These are phyloP conservation scores for Cryptocephalus moraei DNA, from an alignment of 2,888 invertebrate genomes.

Conservation along the genomic window DNA sequence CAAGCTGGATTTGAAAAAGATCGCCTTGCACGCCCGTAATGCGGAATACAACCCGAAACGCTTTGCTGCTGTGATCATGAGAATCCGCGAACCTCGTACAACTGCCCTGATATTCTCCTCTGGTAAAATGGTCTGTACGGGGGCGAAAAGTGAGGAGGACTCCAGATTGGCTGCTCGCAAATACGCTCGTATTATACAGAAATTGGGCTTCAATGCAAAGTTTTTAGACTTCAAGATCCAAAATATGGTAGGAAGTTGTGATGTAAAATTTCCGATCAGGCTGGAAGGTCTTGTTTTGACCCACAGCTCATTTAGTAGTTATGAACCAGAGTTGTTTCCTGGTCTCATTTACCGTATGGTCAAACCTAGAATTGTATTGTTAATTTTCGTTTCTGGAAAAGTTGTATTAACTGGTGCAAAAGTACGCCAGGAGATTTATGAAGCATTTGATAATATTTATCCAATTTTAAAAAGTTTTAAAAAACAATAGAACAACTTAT, in stretches of 20 bases:
- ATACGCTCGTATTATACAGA: slow-evolving; percentile 74
- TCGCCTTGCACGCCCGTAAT: slow-evolving; percentile 94
- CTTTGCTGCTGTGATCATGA: slow-evolving; percentile 98
- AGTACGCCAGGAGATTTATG: slow-evolving; percentile 80
- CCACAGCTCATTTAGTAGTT: slow-evolving; percentile 75
- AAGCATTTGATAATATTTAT: slow-evolving; percentile 90
- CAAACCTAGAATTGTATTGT: slow-evolving; percentile 84
- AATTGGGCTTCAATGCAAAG: slow-evolving; percentile 64
- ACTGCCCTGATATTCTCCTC: slow-evolving; percentile 76
- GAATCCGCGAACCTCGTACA: slow-evolving; percentile 80
- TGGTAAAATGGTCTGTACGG: slow-evolving; percentile 83
- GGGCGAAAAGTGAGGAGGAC: slow-evolving; percentile 75
- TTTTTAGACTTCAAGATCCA: slow-evolving; percentile 73
- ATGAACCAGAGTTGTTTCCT: slow-evolving; percentile 97
- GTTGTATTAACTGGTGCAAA: slow-evolving; percentile 97
- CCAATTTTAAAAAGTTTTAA: slow-evolving; percentile 90
- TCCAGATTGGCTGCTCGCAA: slow-evolving; percentile 65
- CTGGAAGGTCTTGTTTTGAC: slow-evolving; percentile 58
- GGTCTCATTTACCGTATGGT: slow-evolving; percentile 98
- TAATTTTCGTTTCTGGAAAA: slow-evolving; percentile 99
- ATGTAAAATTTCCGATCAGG: slow-evolving; percentile 76
- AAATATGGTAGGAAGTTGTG: slow-evolving; percentile 81
- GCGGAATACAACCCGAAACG: slow-evolving; percentile 99
- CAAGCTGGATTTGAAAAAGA: slow-evolving; percentile 91
- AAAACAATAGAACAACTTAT: slow-evolving; percentile 39